Evolutionary conservation across 2,113 vertebrate species (phyloP), one percentile per base, ranked within the genome.

Genomic region (Planiliza haematocheilus): DNA sequence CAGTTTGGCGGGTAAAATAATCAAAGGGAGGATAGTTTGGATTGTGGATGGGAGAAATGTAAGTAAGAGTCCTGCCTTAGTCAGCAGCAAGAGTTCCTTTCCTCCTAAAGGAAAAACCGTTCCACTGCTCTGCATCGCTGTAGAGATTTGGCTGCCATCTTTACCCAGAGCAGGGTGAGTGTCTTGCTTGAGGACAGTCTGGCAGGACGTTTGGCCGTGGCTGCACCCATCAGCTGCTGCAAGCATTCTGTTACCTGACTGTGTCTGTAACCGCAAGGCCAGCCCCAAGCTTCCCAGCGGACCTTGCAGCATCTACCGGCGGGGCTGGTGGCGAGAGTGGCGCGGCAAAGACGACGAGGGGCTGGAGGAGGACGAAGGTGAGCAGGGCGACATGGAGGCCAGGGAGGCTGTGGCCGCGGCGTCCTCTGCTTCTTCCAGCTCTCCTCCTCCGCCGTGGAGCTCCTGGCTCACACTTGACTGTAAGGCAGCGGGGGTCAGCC

Each of bases 401-500:
- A 86, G 81, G 46, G 95, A 93, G 56, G 95, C 92, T 0, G 95
- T 93, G 38, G 96, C 96, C 0, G 94, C 96, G 0, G 96, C 96
- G 48, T 97, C 97, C 88, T 98, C 97, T 0, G 96, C 97, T 83
- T 99, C 97, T 91, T 98, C 96, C 88, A 96, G 95, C 85, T 97
- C 97, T 0, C 81, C 82, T 1, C 76, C 77, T 2, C n/a, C 86
- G 21, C 70, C 89, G 2, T 97, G 97, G 16, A 99, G 96, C 92
- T 98, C 98, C 87, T 99, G 98, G 93, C 96, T 98, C 68, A 99
- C 97, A 7, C 97, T 99, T 48, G 97, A 97, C 93, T 99, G 98
- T 84, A 99, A 93, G 60, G 98, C 97, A 3, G 97, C 98, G 0
- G 98, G 98, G 1, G 98, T 99, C 43, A 99, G 94, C 98, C 97